phyloP scores from a whole-genome alignment of 2,888 invertebrate species.

The Idaea aversata region DNA sequence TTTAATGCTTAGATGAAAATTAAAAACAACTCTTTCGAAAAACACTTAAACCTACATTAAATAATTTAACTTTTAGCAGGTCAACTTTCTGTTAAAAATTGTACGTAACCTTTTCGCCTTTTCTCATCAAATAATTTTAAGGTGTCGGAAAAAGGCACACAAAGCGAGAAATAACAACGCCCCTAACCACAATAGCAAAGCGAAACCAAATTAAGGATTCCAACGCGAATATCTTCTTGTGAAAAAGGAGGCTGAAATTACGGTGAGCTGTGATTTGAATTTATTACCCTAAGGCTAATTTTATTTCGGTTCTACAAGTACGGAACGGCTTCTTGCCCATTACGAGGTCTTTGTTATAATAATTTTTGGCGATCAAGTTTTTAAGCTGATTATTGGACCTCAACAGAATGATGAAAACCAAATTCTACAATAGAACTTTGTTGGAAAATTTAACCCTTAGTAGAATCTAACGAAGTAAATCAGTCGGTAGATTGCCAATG shows the following conservation, averaged over 20 bases:
- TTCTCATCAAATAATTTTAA: conserved; percentile 30
- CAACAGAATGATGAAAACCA: background rate
- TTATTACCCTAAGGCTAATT: conserved; percentile 75
- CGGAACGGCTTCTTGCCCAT: conserved; percentile 43
- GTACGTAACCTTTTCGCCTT: conserved; percentile 12
- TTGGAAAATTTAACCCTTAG: too few species aligned
- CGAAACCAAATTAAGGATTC: conserved; percentile 74
- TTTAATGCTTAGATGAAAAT: background rate
- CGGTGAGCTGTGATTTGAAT: conserved; percentile 74
- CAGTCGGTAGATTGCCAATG: background rate
- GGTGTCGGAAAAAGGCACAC: conserved; percentile 43
- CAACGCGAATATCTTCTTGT: conserved; percentile 66
- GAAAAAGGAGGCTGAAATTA: conserved; percentile 72
- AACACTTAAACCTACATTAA: background rate
- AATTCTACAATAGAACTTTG: too few species aligned
- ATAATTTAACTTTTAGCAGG: background rate
- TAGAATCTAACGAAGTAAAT: too few species aligned
- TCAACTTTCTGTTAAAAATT: conserved; percentile 9
- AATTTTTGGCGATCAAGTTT: background rate
- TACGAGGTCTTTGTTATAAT: conserved; percentile 24
- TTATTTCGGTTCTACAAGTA: conserved; percentile 52
- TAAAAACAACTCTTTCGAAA: background rate
- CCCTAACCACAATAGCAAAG: conserved; percentile 66
- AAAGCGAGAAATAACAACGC: conserved; percentile 58
- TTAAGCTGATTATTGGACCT: background rate